These are phyloP conservation scores for Pomatorhinus ruficollis DNA, from an alignment of 2,113 vertebrate genomes.

Conservation along the genomic window DNA sequence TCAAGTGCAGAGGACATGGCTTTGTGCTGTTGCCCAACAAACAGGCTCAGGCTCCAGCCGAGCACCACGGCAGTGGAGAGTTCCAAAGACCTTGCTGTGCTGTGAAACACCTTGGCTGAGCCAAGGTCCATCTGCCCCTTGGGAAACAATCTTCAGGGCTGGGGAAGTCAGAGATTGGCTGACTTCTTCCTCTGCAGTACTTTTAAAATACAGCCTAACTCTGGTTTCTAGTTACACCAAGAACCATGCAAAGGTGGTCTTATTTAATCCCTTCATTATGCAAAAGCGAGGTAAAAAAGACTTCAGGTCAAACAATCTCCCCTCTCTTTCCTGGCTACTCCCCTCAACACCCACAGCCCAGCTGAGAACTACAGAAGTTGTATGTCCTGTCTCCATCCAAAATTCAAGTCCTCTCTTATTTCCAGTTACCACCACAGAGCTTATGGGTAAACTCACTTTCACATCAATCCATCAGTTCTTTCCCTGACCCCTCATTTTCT, in stretches of 20 bases:
- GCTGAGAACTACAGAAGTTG: background rate
- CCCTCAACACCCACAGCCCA: background rate
- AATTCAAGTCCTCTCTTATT: background rate
- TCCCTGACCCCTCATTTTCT: background rate
- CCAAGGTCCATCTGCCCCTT: background rate
- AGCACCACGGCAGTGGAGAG: background rate
- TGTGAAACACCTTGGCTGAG: fast-evolving
- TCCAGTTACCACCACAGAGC: background rate
- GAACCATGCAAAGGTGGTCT: fast-evolving
- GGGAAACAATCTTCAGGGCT: background rate
- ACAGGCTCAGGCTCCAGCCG: background rate
- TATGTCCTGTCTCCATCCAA: background rate
- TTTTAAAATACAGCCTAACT: background rate
- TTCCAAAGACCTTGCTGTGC: fast-evolving
- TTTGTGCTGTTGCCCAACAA: background rate
- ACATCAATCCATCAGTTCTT: background rate
- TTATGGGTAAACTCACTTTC: background rate
- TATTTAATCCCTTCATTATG: background rate
- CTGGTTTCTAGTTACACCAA: background rate
- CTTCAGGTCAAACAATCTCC: background rate
- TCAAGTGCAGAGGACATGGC: background rate
- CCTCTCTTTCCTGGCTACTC: background rate
- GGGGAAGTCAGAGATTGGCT: background rate
- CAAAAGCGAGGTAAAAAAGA: background rate
- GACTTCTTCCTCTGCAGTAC: background rate